Base-by-base conservation (phyloP, 2,888 invertebrate species). In the Hemithea aestivaria region DNA sequence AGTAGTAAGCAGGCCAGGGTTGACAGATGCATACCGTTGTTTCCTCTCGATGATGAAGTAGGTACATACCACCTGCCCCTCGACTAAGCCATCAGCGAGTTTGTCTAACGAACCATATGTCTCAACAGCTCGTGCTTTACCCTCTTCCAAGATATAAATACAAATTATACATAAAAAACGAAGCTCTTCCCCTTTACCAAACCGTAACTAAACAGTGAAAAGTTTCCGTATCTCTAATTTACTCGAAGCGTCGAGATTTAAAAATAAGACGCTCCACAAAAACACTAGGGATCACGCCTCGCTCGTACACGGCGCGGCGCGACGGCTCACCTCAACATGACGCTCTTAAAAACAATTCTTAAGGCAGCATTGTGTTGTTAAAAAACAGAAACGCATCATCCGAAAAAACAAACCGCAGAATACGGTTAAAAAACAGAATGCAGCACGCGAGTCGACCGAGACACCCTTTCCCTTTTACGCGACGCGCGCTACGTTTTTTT, bases 401-500 rank as follows among this genome's bases (percentile, higher is more conserved):
- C 67, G 74, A 83, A 85, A 84, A 84, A 87, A 83, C 77, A 84
- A 82, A 85, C 85, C 87, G 71, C 85, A 79, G 80, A 74, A 62
- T 73, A 69, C 71, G 65, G 73, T 80, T 83, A 84, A 84, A 80
- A 87, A 87, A 85, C 78, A 74, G 66, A 84, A 77, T 65, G 79
- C 84, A 84, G 83, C 87, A 83, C 87, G 87, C 87, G 85, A 80
- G 74, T 48, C 62, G 58, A 57, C 60, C 58, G 73, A 76, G 77
- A 79, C 83, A 85, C 87, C 85, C 85, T 87, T 85, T 84, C 87
- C 83, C 84, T 85, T 85, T 83, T 78, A 80, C 75, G 72, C 73
- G 84, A 68, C 84, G 82, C 87, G 87, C 65, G 82, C 82, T 80
- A 76, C 75, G 64, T 78, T 85, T 79, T 75, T 56, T 75, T 72